Conservation (phyloP, 2,888 invertebrate genomes). For the Sabellastarte sp. region DNA sequence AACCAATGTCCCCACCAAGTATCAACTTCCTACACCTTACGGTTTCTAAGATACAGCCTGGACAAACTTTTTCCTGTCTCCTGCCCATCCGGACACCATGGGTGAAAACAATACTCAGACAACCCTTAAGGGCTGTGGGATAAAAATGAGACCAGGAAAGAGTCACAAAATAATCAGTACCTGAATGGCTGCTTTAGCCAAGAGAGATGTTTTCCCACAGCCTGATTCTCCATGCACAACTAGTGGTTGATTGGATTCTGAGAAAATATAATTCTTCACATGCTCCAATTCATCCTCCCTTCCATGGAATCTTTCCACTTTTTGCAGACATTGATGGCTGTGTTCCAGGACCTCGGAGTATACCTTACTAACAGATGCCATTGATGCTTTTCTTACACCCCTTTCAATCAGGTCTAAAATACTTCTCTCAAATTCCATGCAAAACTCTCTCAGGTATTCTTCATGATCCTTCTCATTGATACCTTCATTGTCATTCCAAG, state of each 20-base stretch:
- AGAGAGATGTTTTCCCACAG: conserved; percentile 48
- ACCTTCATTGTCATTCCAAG: conserved; percentile 1
- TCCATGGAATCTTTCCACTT: conserved; percentile 34
- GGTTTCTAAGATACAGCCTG: too few species aligned
- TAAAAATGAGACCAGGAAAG: too few species aligned
- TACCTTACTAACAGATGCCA: too few species aligned
- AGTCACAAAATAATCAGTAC: too few species aligned
- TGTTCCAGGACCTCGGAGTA: conserved; percentile 38
- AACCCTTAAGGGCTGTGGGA: too few species aligned
- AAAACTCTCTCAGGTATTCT: not conserved
- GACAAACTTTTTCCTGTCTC: too few species aligned
- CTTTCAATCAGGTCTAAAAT: too few species aligned
- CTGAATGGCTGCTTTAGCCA: conserved; percentile 33
- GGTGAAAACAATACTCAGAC: too few species aligned
- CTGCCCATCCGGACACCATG: too few species aligned
- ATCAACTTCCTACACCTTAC: too few species aligned
- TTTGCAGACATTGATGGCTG: conserved; percentile 26
- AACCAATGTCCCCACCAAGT: too few species aligned
- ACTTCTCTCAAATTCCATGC: not conserved
- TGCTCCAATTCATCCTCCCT: conserved; percentile 33
- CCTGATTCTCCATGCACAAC: conserved; percentile 45
- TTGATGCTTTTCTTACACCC: too few species aligned
- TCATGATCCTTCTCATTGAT: not conserved
- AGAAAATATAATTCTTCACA: conserved; percentile 30
- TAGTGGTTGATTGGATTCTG: conserved; percentile 29